Base-by-base conservation (phyloP, 2,888 invertebrate species). In the Trissoscelio sp. region DNA sequence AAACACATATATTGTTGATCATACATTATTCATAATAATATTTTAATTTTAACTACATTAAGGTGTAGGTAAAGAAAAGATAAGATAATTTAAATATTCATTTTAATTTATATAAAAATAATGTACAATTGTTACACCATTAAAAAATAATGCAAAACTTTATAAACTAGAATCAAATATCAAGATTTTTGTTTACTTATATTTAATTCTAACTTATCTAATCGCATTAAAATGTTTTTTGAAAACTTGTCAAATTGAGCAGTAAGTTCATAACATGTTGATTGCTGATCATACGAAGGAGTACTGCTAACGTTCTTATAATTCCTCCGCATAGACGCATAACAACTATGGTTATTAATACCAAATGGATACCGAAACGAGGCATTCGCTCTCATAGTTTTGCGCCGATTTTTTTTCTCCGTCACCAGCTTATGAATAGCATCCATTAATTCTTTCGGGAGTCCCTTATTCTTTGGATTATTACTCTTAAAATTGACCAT, bases 401-500 rank as follows among this genome's bases (percentile, higher is more conserved):
- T 83, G 5, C 0, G 28, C 22, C 85, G 84, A 34, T 83, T 93
- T 86, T 94, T 95, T 9, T 94, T 93, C 83, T 95, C 95, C 0
- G 94, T 95, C 0, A 96, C 96, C 87, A 96, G 92, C 87, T 95
- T 94, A 90, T 96, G 96, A 53, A 96, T 94, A 39, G 94, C 94
- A 55, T 94, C 92, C 85, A 96, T 94, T 66, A 97, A 92, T 48
- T 96, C 95, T 87, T 94, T 95, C 0, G 97, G 96, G 85, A 94
- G 92, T 87, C 96, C 93, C 70, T 93, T 95, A 86, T 97, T 97
- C 62, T 96, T 92, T 0, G 96, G 96, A 90, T 97, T 96, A 87
- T 97, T 97, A 0, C 97, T 97, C 66, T 95, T 93, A 82, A 97
- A 94, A 82, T 95, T 95, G 51, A n/a, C n/a, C n/a, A 96, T 93